Evolutionary conservation across 2,797 vertebrate genomes (phyloP).

Genomic region (Gymnothorax javanicus): DNA sequence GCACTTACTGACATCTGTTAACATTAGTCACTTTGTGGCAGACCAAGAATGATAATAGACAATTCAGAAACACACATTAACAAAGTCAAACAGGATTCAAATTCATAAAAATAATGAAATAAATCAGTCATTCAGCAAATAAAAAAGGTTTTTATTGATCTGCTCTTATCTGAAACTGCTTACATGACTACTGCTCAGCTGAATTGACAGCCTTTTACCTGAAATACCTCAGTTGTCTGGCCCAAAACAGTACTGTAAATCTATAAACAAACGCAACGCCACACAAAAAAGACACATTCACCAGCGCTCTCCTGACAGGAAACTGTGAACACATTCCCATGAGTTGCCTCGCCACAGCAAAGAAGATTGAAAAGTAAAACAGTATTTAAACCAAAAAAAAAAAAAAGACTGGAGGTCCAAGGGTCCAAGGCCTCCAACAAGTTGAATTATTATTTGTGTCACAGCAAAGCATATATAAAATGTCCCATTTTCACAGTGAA

Average conservation of each 20-base stretch:
- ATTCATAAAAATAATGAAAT: not conserved
- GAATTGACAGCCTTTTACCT: not conserved
- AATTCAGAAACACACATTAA: not conserved
- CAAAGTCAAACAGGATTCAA: conserved; percentile 4
- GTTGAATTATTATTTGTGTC: not conserved
- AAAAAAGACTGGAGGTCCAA: not conserved
- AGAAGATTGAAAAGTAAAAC: not conserved
- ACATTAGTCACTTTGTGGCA: not conserved
- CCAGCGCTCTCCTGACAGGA: not conserved
- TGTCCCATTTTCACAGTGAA: not conserved
- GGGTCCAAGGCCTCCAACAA: not conserved
- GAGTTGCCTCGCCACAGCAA: not conserved
- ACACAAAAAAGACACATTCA: not conserved
- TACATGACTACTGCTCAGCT: not conserved
- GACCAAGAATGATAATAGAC: not conserved
- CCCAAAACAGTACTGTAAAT: not conserved
- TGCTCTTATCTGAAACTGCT: not conserved
- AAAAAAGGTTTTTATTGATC: not conserved
- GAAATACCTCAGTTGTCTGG: not conserved
- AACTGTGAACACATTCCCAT: not conserved
- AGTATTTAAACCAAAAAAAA: not conserved
- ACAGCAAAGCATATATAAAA: not conserved
- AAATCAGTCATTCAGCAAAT: not conserved
- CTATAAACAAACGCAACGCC: not conserved
- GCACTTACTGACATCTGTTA: not conserved